Evolutionary conservation across 2,888 invertebrate genomes (phyloP).

Genomic region (Luperina nickerlii): DNA sequence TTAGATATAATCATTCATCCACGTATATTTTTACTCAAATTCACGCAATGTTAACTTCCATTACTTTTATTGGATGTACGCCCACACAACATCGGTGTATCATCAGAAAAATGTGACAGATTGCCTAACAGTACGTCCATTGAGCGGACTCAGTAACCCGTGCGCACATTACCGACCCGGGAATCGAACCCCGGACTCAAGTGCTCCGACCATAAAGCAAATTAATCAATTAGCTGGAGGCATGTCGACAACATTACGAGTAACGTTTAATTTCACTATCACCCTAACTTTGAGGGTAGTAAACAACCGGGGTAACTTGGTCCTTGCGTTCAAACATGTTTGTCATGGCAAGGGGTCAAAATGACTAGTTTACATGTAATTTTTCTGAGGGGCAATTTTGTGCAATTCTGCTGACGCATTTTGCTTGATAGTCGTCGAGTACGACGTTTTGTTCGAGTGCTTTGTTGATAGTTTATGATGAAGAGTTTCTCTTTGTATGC

Average conservation of each 20-base stretch:
- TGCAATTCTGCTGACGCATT: constrained; percentile 89
- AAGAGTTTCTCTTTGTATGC: constrained; percentile 73
- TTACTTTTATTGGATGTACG: constrained; percentile 72
- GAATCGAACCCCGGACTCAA: constrained; percentile 86
- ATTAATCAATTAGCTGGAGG: constrained; percentile 90
- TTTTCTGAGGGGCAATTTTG: constrained; percentile 83
- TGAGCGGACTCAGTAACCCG: constrained; percentile 83
- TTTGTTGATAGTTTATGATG: constrained; percentile 87
- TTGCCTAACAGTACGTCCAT: constrained; percentile 86
- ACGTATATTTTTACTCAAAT: constrained; percentile 17
- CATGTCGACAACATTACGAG: constrained; percentile 89
- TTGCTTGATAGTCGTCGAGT: constrained; percentile 83
- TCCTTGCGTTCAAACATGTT: constrained; percentile 42
- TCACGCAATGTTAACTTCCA: constrained; percentile 65
- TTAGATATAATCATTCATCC: not conserved
- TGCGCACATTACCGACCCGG: constrained; percentile 82
- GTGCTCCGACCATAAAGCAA: constrained; percentile 89
- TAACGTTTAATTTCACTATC: constrained; percentile 87
- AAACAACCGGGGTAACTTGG: constrained; percentile 71
- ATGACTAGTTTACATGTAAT: constrained; percentile 71
- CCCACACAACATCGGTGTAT: constrained; percentile 61
- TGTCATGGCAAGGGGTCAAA: constrained; percentile 64
- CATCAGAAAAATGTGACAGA: constrained; percentile 87
- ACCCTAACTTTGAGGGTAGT: constrained; percentile 77
- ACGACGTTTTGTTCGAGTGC: constrained; percentile 77